Evolutionary conservation across 2,797 vertebrate species (phyloP).

Genomic region (Phalanger gymnotis): DNA sequence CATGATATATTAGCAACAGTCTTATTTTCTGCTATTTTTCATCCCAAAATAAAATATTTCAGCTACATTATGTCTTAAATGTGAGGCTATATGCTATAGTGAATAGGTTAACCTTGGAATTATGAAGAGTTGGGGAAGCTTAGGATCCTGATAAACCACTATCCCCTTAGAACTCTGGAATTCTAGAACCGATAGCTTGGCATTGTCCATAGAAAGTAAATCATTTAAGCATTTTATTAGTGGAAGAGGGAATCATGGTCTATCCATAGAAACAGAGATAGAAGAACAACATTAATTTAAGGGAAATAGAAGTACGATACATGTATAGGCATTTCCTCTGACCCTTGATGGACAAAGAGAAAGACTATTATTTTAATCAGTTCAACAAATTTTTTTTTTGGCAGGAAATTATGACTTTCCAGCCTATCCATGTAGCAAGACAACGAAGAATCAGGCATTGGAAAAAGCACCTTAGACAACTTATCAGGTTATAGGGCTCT

Average conservation of each 20-base stretch:
- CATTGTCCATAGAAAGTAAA: background rate
- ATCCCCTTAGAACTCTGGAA: background rate
- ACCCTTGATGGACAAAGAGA: background rate
- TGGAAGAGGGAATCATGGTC: background rate
- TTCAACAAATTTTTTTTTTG: background rate
- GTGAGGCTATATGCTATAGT: background rate
- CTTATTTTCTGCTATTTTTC: constrained; percentile 23
- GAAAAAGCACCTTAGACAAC: constrained; percentile 58
- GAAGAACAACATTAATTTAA: background rate
- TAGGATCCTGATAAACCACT: background rate
- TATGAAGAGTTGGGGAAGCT: background rate
- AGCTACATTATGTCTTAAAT: background rate
- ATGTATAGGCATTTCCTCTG: background rate
- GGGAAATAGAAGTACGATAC: background rate
- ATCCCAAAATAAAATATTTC: constrained; percentile 24
- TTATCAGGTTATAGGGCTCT: background rate
- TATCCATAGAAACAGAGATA: background rate
- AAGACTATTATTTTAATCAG: background rate
- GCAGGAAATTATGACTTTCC: background rate
- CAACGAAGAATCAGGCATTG: constrained; percentile 25
- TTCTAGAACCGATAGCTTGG: background rate
- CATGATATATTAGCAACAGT: background rate
- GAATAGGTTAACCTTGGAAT: background rate
- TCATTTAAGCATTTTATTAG: constrained; percentile 46
- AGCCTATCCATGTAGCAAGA: background rate